Evolutionary conservation across 2,797 vertebrate species (phyloP).

Genomic region (Ceryle rudis): DNA sequence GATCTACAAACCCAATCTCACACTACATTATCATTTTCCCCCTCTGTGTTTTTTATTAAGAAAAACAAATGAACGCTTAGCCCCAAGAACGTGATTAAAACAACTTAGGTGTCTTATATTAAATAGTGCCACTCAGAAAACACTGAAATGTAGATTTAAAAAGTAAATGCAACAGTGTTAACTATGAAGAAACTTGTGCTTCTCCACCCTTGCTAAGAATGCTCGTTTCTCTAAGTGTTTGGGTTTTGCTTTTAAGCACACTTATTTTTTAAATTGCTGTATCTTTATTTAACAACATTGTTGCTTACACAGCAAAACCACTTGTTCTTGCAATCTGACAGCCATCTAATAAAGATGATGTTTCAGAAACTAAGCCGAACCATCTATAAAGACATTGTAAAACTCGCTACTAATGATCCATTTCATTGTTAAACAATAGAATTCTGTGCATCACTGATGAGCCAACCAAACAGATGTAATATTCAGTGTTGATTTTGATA

Average conservation of each 20-base stretch:
- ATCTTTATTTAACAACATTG: background rate
- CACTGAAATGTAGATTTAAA: background rate
- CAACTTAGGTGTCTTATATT: background rate
- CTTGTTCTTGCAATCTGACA: background rate
- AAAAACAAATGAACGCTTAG: background rate
- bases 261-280: background rate
- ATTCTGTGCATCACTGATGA: background rate
- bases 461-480: background rate
- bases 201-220: background rate
- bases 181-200: background rate
- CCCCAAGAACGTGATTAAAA: background rate
- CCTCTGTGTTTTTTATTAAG: background rate
- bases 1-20: background rate
- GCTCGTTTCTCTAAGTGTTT: background rate
- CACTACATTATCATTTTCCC: background rate
- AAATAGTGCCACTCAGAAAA: background rate
- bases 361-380: background rate
- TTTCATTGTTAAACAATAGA: conserved; percentile 23
- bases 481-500: background rate
- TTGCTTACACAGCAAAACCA: background rate
- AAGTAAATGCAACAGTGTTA: background rate
- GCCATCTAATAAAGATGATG: background rate
- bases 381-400: background rate
- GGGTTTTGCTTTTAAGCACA: background rate
- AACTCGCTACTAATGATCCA: conserved; percentile 32